Conservation (phyloP, 1,140 invertebrate species). For the Drosophila serrata region DNA sequence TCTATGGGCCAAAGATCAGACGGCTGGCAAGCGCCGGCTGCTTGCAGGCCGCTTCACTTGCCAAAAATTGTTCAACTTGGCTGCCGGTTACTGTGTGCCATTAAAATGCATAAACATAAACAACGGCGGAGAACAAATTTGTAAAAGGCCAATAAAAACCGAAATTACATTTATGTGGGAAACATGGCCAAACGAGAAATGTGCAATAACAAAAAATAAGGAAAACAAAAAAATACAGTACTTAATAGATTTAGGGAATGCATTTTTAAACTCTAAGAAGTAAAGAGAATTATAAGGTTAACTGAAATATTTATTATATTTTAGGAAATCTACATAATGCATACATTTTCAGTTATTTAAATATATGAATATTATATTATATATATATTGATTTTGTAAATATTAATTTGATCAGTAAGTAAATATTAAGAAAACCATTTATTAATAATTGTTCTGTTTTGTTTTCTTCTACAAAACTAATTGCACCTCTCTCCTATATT, state of each 20-base stretch:
- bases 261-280: neutral
- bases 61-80: conserved; percentile 54
- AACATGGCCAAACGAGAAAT: conserved; percentile 29
- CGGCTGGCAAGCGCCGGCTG: conserved; percentile 56
- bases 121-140: conserved; percentile 45
- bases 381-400: accelerated
- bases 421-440: neutral
- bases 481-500: too few relatives aligned
- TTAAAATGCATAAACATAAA: conserved; percentile 69
- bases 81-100: conserved; percentile 45
- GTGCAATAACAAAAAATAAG: conserved; percentile 36
- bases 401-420: too few relatives aligned
- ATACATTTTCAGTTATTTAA: neutral
- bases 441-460: too few relatives aligned
- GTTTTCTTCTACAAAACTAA: neutral
- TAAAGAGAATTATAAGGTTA: neutral
- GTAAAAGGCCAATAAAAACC: conserved; percentile 50
- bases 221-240: neutral
- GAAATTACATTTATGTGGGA: conserved; percentile 50
- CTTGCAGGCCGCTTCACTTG: conserved; percentile 47
- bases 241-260: conserved; percentile 1
- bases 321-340: neutral
- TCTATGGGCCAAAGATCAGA: conserved; percentile 30
- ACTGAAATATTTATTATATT: neutral
- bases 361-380: neutral